These are phyloP conservation scores for Choloepus hoffmanni DNA, from an alignment of 2,113 vertebrate genomes.

Conservation along the genomic window DNA sequence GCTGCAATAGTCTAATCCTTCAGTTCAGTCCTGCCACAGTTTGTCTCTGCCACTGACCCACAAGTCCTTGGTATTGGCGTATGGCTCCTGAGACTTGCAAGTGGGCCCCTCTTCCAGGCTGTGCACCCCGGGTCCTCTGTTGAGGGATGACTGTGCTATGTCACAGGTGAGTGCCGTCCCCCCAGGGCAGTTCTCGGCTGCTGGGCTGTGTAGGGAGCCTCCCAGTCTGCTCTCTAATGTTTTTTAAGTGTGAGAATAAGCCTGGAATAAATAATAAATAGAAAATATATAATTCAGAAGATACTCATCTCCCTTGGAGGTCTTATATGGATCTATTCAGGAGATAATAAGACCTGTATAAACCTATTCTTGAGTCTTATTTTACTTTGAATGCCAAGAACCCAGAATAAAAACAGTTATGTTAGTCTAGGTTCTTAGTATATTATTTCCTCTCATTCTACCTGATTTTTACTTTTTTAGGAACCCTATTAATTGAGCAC, in stretches of 20 bases:
- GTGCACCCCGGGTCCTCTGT: too few relatives aligned
- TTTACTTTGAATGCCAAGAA: not conserved
- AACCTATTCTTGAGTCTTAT: not conserved
- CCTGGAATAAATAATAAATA: not conserved
- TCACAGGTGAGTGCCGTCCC: too few relatives aligned
- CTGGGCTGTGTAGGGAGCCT: too few relatives aligned
- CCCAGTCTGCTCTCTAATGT: too few relatives aligned
- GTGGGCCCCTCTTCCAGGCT: too few relatives aligned
- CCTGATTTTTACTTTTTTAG: not conserved
- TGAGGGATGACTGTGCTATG: too few relatives aligned
- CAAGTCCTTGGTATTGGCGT: too few relatives aligned
- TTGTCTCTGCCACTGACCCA: too few relatives aligned
- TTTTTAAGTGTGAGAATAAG: conserved; percentile 25
- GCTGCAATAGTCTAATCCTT: too few relatives aligned
- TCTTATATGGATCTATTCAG: not conserved
- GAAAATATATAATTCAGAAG: not conserved
- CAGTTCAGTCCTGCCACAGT: too few relatives aligned
- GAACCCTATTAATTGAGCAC: not conserved
- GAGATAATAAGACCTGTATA: not conserved
- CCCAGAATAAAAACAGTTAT: not conserved
- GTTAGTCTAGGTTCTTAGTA: not conserved
- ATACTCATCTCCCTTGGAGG: not conserved
- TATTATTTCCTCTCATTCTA: not conserved
- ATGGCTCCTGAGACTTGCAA: too few relatives aligned
- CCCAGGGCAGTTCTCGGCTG: too few relatives aligned